These are phyloP conservation scores for Erebia epiphron DNA, from an alignment of 2,888 invertebrate species.

Conservation along the genomic window DNA sequence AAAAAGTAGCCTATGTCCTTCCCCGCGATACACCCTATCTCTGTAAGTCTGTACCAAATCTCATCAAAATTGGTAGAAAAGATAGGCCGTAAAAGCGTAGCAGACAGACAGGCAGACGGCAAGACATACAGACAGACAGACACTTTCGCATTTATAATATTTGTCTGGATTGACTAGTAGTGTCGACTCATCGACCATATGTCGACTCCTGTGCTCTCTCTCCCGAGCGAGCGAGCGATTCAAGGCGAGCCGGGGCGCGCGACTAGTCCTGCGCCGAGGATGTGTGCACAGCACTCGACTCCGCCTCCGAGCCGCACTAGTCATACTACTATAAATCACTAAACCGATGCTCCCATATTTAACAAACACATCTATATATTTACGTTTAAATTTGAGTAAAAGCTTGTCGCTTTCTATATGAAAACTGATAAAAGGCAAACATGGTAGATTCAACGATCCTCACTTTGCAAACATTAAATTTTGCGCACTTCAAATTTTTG, in stretches of 20 bases:
- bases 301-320: background rate
- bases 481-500: background rate
- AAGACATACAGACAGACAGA: too few relatives aligned
- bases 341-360: background rate
- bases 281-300: conserved; percentile 1
- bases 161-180: background rate
- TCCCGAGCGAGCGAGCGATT: too few relatives aligned
- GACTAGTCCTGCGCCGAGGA: background rate
- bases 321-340: background rate
- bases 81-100: too few relatives aligned
- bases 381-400: background rate
- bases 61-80: too few relatives aligned
- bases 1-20: too few relatives aligned
- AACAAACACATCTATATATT: background rate
- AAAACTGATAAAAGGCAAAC: background rate
- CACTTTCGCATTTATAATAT: too few relatives aligned
- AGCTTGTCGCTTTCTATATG: background rate
- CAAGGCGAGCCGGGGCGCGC: background rate
- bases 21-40: too few relatives aligned
- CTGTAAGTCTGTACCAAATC: too few relatives aligned
- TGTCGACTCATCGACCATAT: background rate
- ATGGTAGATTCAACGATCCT: background rate
- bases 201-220: background rate
- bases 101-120: too few relatives aligned
- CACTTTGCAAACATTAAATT: background rate